Percentiles rank a stretch among this genome's conserved stretches.
These are phyloP conservation scores for Eptatretus burgeri DNA, from an alignment of 2,113 vertebrate species.

Conservation along the genomic window DNA sequence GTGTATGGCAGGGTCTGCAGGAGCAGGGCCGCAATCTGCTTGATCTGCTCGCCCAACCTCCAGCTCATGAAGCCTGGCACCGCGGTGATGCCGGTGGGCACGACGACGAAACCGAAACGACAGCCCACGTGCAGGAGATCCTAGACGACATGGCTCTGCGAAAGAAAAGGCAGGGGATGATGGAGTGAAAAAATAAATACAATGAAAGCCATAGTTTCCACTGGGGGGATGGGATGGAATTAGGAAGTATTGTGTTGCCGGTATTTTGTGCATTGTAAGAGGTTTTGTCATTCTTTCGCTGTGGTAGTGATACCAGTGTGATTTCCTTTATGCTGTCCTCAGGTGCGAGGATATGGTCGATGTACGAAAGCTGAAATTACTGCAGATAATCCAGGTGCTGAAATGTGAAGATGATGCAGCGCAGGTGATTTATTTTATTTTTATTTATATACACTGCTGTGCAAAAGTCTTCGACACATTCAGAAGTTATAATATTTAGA, in stretches of 20 bases:
- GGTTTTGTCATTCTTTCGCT: too few relatives aligned
- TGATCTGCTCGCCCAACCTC: constrained; percentile 48
- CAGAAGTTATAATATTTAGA: too few relatives aligned
- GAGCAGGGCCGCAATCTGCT: constrained; percentile 65
- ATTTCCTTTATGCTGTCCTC: not conserved
- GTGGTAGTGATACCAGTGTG: too few relatives aligned
- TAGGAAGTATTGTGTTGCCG: too few relatives aligned
- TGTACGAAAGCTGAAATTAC: constrained; percentile 72
- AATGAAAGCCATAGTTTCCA: too few relatives aligned
- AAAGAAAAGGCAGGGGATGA: constrained; percentile 47
- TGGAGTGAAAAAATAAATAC: too few relatives aligned
- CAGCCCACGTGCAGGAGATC: constrained; percentile 67
- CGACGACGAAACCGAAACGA: constrained; percentile 52
- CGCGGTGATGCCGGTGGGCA: not conserved
- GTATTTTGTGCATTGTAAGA: too few relatives aligned
- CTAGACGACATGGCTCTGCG: constrained; percentile 97
- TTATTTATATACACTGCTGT: too few relatives aligned
- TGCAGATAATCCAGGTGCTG: constrained; percentile 95
- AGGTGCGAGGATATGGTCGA: constrained; percentile 80
- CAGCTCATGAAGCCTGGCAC: constrained; percentile 22
- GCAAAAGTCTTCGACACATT: too few relatives aligned
- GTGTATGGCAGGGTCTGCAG: constrained; percentile 37
- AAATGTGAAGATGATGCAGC: constrained; percentile 92
- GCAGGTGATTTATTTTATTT: constrained; percentile 21
- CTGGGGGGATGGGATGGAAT: too few relatives aligned